These are phyloP conservation scores for Dolichallabes microphthalmus DNA, from an alignment of 2,113 vertebrate species.

Conservation along the genomic window DNA sequence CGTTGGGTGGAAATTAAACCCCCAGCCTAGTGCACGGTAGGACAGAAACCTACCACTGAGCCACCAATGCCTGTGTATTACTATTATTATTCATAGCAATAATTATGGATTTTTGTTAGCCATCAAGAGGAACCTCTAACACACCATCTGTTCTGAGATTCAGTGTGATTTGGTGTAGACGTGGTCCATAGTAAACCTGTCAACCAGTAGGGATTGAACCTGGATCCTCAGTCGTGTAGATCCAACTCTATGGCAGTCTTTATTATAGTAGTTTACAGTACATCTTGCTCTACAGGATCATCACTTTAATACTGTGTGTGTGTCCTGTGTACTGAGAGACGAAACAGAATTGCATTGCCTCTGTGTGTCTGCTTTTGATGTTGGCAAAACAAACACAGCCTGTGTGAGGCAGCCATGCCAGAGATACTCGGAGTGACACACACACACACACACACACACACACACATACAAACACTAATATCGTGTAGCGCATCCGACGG, in stretches of 20 bases:
- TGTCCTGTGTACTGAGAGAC: not conserved
- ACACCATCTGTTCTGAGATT: too few species aligned
- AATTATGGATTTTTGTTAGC: too few species aligned
- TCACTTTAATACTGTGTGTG: not conserved
- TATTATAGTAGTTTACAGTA: not conserved
- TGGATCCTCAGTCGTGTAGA: too few species aligned
- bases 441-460: conserved; percentile 8
- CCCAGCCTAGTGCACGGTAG: too few species aligned
- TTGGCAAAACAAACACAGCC: conserved; percentile 48
- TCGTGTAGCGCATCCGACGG: not conserved
- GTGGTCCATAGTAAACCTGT: not conserved
- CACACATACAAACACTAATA: not conserved
- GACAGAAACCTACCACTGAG: too few species aligned
- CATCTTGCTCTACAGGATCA: not conserved
- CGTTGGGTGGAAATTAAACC: too few species aligned
- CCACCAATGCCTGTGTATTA: too few species aligned
- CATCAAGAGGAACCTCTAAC: too few species aligned
- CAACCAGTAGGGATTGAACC: not conserved
- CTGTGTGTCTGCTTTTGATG: conserved; percentile 18
- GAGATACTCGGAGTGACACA: not conserved
- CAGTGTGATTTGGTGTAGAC: too few species aligned
- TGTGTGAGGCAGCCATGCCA: not conserved
- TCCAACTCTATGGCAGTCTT: not conserved
- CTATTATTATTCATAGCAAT: too few species aligned
- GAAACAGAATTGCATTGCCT: conserved; percentile 18